phyloP scores from a whole-genome alignment of 2,888 invertebrate species.

The Heliconius ismenius region DNA sequence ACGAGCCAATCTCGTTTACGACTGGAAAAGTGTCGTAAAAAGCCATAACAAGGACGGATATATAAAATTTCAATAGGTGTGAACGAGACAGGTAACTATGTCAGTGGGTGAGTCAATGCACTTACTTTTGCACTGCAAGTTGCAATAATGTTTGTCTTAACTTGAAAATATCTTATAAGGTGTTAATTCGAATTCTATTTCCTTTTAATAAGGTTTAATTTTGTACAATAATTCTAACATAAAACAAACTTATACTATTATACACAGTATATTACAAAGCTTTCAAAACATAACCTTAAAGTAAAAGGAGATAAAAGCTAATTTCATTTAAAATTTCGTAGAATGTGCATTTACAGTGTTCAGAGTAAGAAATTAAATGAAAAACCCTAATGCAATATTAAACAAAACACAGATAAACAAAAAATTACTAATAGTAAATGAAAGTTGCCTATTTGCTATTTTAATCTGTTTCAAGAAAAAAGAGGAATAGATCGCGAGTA shows the following conservation, averaged over 20 bases:
- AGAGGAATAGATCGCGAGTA: background rate
- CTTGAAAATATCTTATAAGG: background rate
- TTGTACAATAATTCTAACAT: background rate
- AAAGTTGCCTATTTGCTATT: background rate
- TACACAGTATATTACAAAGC: background rate
- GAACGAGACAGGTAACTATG: conserved; percentile 66
- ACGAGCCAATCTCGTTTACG: conserved; percentile 59
- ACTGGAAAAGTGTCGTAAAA: conserved; percentile 69
- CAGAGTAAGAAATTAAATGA: conserved; percentile 1
- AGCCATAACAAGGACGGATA: conserved; percentile 52
- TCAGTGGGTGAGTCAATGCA: conserved; percentile 76
- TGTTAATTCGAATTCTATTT: background rate
- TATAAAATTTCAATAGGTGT: conserved; percentile 40
- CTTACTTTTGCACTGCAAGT: conserved; percentile 49
- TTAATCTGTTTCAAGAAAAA: background rate
- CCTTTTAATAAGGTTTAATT: background rate
- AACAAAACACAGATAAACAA: background rate
- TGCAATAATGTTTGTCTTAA: conserved; percentile 34
- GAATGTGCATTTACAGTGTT: background rate
- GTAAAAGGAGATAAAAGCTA: background rate
- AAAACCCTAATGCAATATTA: conserved; percentile 12
- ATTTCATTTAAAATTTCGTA: background rate
- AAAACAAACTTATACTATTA: background rate
- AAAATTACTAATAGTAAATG: background rate
- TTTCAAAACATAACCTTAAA: conserved; percentile 6